Evolutionary conservation across 2,113 vertebrate genomes (phyloP).

Genomic region (Danionella cerebrum): DNA sequence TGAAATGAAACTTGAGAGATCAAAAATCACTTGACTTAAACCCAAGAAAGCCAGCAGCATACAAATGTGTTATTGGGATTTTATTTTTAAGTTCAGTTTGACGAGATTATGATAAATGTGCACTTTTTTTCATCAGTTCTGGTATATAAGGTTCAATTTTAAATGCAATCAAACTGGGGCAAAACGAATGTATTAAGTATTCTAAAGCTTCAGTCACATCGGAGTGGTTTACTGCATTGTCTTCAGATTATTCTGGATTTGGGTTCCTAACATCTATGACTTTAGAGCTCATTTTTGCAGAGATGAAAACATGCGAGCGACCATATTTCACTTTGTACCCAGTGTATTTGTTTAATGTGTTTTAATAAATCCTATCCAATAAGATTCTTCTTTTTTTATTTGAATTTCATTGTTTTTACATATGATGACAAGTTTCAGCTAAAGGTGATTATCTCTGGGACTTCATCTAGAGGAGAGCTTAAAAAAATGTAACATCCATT

Average conservation of each 20-base stretch:
- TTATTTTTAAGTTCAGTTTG: slow-evolving; percentile 6
- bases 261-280: slow-evolving; percentile 14
- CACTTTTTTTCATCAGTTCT: slow-evolving; percentile 46
- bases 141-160: slow-evolving; percentile 46
- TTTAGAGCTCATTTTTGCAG: slow-evolving; percentile 20
- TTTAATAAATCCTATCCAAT: slow-evolving; percentile 74
- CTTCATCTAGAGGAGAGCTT: too few species aligned
- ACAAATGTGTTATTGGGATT: slow-evolving; percentile 20
- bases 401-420: too few species aligned
- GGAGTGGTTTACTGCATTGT: slow-evolving; percentile 64
- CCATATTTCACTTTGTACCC: slow-evolving; percentile 74
- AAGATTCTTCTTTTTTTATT: too few species aligned
- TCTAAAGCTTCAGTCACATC: slow-evolving; percentile 70
- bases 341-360: slow-evolving; percentile 77
- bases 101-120: slow-evolving; percentile 15
- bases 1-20: slow-evolving; percentile 12
- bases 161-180: slow-evolving; percentile 79
- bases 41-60: neutral
- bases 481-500: too few species aligned
- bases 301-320: slow-evolving; percentile 51
- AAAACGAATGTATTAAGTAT: slow-evolving; percentile 66
- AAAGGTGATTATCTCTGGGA: too few species aligned
- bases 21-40: neutral
- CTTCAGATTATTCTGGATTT: slow-evolving; percentile 48
- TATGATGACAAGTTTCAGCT: too few species aligned